Conservation (phyloP, 2,113 vertebrate species). For the Nyctibius bracteatus region DNA sequence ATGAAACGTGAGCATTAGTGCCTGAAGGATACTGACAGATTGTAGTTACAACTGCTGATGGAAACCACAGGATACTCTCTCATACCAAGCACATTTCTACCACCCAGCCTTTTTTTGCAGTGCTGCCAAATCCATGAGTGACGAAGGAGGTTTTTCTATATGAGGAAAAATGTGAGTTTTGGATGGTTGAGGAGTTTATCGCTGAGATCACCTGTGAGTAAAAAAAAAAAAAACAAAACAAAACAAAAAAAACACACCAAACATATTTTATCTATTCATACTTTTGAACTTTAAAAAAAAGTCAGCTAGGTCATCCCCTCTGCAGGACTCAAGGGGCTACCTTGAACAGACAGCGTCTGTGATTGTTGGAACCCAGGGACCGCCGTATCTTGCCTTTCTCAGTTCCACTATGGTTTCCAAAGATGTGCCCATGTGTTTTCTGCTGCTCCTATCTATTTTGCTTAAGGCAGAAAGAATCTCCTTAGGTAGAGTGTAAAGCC, state of each 20-base stretch:
- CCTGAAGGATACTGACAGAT: neutral
- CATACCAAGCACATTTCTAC: slow-evolving; percentile 65
- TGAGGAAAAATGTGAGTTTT: slow-evolving; percentile 21
- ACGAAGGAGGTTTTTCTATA: neutral
- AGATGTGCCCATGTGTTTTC: neutral
- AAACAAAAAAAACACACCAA: no score
- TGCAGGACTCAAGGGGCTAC: neutral
- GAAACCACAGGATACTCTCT: neutral
- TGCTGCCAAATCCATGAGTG: slow-evolving; percentile 57
- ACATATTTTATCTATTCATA: neutral
- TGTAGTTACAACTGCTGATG: neutral
- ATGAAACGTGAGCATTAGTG: neutral
- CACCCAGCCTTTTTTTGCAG: slow-evolving; percentile 56
- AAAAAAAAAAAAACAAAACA: neutral
- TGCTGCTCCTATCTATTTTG: neutral
- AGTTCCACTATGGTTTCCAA: neutral
- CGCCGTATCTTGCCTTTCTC: neutral
- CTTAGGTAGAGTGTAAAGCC: neutral
- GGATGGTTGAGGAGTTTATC: slow-evolving; percentile 38
- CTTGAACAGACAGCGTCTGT: neutral
- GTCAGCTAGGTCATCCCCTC: neutral
- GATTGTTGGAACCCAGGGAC: neutral
- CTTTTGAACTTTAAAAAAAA: neutral
- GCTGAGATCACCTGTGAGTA: slow-evolving; percentile 19
- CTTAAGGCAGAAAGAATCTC: neutral